phyloP scores from a whole-genome alignment of 1,140 invertebrate genomes.

The Rhopalosiphum padi region DNA sequence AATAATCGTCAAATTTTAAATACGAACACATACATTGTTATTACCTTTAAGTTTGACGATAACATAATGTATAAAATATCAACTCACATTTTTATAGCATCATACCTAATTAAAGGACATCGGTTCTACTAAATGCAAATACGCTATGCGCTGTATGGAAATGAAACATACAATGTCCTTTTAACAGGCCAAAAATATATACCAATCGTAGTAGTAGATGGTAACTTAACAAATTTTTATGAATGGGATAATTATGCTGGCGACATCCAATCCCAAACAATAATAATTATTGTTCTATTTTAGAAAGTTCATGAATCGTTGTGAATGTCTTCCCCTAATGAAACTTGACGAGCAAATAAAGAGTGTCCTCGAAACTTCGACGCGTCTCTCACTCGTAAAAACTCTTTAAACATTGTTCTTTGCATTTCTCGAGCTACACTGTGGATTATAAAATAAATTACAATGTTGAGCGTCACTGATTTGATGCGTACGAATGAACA shows the following conservation, averaged over 20 bases:
- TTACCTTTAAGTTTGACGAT: too few relatives aligned
- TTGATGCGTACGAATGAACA: neutral
- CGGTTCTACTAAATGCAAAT: too few relatives aligned
- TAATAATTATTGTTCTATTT: neutral
- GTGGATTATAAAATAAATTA: neutral
- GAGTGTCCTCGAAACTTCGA: neutral
- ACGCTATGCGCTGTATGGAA: too few relatives aligned
- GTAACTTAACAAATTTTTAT: too few relatives aligned
- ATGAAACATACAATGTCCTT: too few relatives aligned
- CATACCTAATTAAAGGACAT: too few relatives aligned
- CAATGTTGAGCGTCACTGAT: neutral
- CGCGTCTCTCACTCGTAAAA: neutral
- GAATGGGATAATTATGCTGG: neutral
- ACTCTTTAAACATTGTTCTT: neutral
- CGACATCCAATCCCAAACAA: neutral
- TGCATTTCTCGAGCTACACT: neutral
- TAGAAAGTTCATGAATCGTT: neutral
- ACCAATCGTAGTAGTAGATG: too few relatives aligned
- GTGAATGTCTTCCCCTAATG: neutral
- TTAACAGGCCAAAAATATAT: too few relatives aligned
- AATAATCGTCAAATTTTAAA: too few relatives aligned
- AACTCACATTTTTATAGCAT: too few relatives aligned
- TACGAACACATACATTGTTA: too few relatives aligned
- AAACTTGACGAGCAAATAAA: neutral
- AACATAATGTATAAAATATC: too few relatives aligned